Base-by-base conservation (phyloP, 2,113 vertebrate species). In the Lamprologus callipterus region DNA sequence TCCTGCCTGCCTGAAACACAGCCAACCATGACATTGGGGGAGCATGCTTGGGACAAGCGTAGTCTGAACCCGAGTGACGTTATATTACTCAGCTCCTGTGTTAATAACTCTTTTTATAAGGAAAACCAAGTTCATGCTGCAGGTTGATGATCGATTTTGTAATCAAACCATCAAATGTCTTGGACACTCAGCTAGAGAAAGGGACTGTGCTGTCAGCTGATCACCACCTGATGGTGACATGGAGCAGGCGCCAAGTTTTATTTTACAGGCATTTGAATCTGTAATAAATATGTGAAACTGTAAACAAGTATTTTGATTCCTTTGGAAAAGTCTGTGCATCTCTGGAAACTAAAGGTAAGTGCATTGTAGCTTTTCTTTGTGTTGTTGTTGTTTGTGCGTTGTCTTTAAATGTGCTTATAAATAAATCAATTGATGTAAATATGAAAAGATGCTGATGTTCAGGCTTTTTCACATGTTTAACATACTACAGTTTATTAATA, bases 281-380 rank as follows among this genome's bases (percentile, higher is more conserved):
- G 60, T 65, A 65, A 65, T 65, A 63, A 35, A 65, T 37, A 37
- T n/a, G 60, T 1, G 4, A 37, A 65, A 65, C 31, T 65, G 17
- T 65, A 37, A 37, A 35, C 9, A 65, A 8, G 0, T n/a, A 37
- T 0, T 65, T 65, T 37, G 31, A 0, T 21, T 8, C 33, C 60
- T 65, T 35, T 37, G 19, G 2, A 65, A 65, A 65, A n/a, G 19
- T 65, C 10, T 37, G 60, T n/a, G 19, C 10, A 37, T 65, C 60
- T 65, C 33, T 37, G 19, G 33, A 65, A 65, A 37, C 19, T 65
- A 65, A 37, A 65, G 60, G 60, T 21, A 13, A 35, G 60, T 0
- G 0, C 31, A 65, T 35, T 65, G 60, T 65, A 2, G 31, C 33
- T 65, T 13, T 13, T 65, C 60, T 65, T 37, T 21, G 60, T 37